Evolutionary conservation across 2,888 invertebrate genomes (phyloP), one percentile per base, ranked within the genome.

Genomic region (Cecidostiba fungosa): DNA sequence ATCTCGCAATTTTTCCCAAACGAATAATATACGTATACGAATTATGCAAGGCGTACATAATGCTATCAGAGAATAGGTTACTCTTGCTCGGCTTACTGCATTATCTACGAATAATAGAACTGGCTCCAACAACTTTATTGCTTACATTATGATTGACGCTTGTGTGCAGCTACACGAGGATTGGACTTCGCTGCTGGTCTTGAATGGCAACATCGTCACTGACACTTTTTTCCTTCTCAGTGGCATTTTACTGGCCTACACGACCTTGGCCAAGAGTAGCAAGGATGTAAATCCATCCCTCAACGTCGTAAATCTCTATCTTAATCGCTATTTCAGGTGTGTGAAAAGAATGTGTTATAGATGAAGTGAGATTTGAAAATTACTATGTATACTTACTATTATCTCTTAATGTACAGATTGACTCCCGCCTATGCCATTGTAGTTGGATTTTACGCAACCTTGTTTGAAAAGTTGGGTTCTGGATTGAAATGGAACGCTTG

Each of bases 381-480:
- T n/a, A n/a, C n/a, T n/a, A n/a, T n/a, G n/a, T n/a, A n/a, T n/a
- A n/a, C n/a, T n/a, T n/a, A n/a, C n/a, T n/a, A n/a, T n/a, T n/a
- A 16, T 78, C n/a, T 62, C 1, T 66, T 23, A 19, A 29, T 73
- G 16, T 62, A 74, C 91, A 96, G 96, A 89, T 94, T 97, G 85
- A 97, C 97, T 1, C 97, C 97, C 50, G 95, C 96, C 0, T 97
- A 97, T 89, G 92, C 96, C 36, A 95, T 96, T 1, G 94, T 97
- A 26, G 95, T 97, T 90, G 95, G 96, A 29, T 96, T 97, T 89
- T 96, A 97, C 91, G 95, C 96, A 90, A 97, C 97, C 0, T 95
- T 96, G 93, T 94, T 97, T 66, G 94, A 95, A 12, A 95, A 96
- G 90, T 91, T 96, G 16, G 96, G 96, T 0, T 95, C 95, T 86